Percentiles rank a stretch among this genome's conserved stretches.
These are phyloP conservation scores for Pongo abelii DNA, from an alignment of 2,113 vertebrate species.

Conservation along the genomic window DNA sequence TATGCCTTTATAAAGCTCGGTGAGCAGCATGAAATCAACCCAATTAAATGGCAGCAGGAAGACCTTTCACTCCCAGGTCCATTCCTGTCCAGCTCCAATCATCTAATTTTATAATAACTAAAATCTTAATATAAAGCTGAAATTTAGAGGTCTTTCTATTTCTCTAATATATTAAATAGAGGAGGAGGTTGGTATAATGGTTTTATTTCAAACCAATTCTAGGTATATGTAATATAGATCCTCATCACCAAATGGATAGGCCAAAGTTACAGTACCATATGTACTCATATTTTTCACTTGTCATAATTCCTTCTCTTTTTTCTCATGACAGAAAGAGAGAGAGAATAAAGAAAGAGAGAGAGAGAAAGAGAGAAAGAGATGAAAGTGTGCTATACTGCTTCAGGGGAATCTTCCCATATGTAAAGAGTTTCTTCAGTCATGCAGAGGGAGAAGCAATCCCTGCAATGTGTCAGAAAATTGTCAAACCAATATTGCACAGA, in stretches of 20 bases:
- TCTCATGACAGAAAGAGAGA: neutral
- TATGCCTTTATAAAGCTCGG: constrained; percentile 11
- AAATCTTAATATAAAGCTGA: neutral
- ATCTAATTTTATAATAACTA: neutral
- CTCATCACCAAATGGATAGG: neutral
- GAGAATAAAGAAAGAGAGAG: too few species aligned
- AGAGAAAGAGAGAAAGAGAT: too few species aligned
- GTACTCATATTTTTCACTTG: neutral
- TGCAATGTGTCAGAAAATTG: neutral
- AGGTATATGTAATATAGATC: neutral
- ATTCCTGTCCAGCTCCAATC: neutral
- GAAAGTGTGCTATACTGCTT: neutral
- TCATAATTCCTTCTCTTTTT: neutral
- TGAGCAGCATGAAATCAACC: neutral
- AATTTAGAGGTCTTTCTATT: neutral
- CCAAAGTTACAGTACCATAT: neutral
- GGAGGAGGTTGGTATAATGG: neutral
- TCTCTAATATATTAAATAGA: neutral
- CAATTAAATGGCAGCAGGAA: neutral
- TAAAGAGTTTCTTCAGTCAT: constrained; percentile 1
- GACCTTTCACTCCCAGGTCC: neutral
- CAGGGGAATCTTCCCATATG: neutral
- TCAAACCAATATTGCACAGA: neutral
- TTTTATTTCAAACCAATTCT: constrained; percentile 4
- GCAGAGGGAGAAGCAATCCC: neutral